These are phyloP conservation scores for Epinotia brunnichana DNA, from an alignment of 2,888 invertebrate genomes.

Conservation along the genomic window DNA sequence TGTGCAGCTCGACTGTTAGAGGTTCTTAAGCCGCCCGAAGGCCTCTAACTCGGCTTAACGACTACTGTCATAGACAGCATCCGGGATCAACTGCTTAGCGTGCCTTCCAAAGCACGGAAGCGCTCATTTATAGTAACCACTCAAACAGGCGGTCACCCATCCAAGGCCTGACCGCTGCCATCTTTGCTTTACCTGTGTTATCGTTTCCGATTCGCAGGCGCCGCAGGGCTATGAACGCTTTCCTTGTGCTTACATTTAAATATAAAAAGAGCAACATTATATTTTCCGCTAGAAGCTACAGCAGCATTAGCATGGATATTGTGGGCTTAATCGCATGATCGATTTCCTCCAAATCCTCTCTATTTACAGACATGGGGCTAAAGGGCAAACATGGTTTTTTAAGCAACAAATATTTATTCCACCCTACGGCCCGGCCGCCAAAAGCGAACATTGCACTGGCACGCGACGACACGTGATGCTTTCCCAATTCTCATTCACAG, in stretches of 20 bases:
- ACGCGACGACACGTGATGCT: slow-evolving; percentile 71
- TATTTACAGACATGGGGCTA: slow-evolving; percentile 59
- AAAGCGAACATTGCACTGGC: slow-evolving; percentile 58
- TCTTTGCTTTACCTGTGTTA: no score
- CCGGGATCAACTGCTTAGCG: no score
- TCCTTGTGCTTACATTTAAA: neutral
- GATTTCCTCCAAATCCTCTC: slow-evolving; percentile 48
- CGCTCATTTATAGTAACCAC: no score
- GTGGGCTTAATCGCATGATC: slow-evolving; percentile 40
- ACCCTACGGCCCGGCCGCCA: slow-evolving; percentile 59
- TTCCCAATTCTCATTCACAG: slow-evolving; percentile 57
- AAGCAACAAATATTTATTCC: slow-evolving; percentile 75
- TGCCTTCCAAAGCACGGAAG: no score
- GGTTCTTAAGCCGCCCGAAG: no score
- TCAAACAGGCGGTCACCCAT: no score
- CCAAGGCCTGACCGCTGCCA: no score
- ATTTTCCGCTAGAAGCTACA: neutral
- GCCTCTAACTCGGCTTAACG: no score
- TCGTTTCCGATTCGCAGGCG: no score
- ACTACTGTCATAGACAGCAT: no score
- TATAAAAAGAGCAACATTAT: slow-evolving; percentile 8
- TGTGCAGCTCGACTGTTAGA: no score
- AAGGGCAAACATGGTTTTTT: slow-evolving; percentile 65
- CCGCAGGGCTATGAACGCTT: no score
- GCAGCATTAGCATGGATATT: slow-evolving; percentile 33